Conservation (phyloP, 2,113 vertebrate genomes). For the Meleagris gallopavo region DNA sequence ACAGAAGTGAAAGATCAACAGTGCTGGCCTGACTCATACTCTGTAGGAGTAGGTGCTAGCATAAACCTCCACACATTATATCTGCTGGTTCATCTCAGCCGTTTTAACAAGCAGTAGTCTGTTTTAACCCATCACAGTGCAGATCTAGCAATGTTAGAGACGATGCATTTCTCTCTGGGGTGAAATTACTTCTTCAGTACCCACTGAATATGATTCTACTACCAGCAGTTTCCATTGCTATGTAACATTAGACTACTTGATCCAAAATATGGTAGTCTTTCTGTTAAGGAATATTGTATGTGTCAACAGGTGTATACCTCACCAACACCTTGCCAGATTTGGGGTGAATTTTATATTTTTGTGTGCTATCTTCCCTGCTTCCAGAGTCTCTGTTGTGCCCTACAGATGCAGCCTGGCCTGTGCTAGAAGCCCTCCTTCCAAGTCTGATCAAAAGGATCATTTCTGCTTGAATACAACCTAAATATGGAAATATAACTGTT, state of each 20-base stretch:
- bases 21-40: slow-evolving; percentile 66
- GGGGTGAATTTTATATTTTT: not conserved
- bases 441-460: not conserved
- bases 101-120: slow-evolving; percentile 14
- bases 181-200: not conserved
- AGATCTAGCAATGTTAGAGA: not conserved
- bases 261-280: not conserved
- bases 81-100: slow-evolving; percentile 60
- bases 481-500: accelerated
- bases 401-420: not conserved
- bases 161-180: not conserved
- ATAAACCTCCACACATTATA: slow-evolving; percentile 51
- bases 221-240: not conserved
- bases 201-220: not conserved
- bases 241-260: not conserved
- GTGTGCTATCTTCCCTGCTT: not conserved
- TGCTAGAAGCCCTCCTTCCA: not conserved
- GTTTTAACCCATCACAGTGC: slow-evolving; percentile 31
- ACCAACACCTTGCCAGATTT: not conserved
- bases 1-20: slow-evolving; percentile 57
- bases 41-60: slow-evolving; percentile 68
- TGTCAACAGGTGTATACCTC: not conserved
- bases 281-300: not conserved
- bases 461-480: not conserved
- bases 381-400: not conserved